Base-by-base conservation (phyloP, 2,888 invertebrate species). In the Heliconius erato region DNA sequence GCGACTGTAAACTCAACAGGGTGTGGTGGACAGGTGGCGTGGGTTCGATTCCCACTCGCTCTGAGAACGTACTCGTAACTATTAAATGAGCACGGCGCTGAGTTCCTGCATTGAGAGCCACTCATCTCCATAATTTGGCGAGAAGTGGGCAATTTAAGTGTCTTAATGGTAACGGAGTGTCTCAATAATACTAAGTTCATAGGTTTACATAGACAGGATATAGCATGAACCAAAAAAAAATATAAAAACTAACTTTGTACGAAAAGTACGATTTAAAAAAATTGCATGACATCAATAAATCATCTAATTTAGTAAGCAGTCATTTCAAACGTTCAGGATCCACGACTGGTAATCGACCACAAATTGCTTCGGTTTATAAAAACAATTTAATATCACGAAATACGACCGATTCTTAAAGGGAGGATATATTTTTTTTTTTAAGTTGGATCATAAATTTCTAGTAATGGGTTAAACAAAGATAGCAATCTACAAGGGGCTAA, bases 251-350 rank as follows among this genome's bases (percentile, higher is more conserved):
- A 26, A 14, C 9, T 26, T 49, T 71, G 7, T 11, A 71, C 9
- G 16, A 26, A 72, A 72, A 72, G 3, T 78, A 44, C 28, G 19
- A 78, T 49, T 68, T 68, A 78, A 68, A 68, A 78, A 49, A 54
- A 49, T 49, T n/a, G n/a, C 68, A 49, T 32, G 32, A 68, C 49
- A 67, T 78, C 28, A 28, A 68, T 78, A 78, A 78, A 28, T 68
- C 28, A 78, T 78, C 19, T 67, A 78, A 78, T 78, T 77, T 67
- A 78, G 14, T 44, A 26, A 78, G 44, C 78, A 78, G 28, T 78
- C 28, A 77, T 77, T 65, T 12, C 67, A 49, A 78, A 78, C 44
- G 23, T 40, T 67, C 67, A 0, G 44, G 26, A 67, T 23, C 12
- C 23, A 78, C 67, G 78, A 78, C 44, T 44, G 44, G n/a, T 63